Percentiles rank a stretch among this genome's conserved stretches.
Conservation (phyloP, 2,113 vertebrate genomes). For the Archocentrus centrarchus region DNA sequence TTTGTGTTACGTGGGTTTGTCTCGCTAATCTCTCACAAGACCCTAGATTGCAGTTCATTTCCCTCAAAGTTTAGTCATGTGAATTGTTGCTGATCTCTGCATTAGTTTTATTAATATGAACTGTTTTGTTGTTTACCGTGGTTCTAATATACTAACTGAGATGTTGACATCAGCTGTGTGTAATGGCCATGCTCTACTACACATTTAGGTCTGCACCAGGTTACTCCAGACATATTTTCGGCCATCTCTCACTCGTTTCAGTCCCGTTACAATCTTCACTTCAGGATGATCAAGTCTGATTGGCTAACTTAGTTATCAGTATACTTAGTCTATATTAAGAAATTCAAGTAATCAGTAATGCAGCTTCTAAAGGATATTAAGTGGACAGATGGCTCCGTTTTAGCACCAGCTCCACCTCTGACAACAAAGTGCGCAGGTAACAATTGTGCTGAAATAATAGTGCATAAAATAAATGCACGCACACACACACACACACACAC, state of each 20-base stretch:
- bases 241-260: background rate
- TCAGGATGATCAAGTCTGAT: background rate
- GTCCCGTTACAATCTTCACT: background rate
- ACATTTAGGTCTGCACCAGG: background rate
- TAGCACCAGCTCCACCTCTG: background rate
- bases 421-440: background rate
- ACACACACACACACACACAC: background rate
- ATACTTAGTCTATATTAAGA: background rate
- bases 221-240: background rate
- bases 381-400: background rate
- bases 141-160: background rate
- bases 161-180: background rate
- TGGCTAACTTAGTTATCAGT: background rate
- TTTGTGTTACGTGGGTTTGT: background rate
- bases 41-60: background rate
- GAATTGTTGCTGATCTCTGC: background rate
- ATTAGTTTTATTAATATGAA: background rate
- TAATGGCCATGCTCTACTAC: background rate
- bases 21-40: background rate
- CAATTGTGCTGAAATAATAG: background rate
- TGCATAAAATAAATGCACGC: background rate
- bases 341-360: background rate
- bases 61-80: background rate
- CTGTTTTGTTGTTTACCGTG: background rate
- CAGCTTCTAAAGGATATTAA: background rate